Evolutionary conservation across 2,797 vertebrate species (phyloP).

Genomic region (Pristis pectinata): DNA sequence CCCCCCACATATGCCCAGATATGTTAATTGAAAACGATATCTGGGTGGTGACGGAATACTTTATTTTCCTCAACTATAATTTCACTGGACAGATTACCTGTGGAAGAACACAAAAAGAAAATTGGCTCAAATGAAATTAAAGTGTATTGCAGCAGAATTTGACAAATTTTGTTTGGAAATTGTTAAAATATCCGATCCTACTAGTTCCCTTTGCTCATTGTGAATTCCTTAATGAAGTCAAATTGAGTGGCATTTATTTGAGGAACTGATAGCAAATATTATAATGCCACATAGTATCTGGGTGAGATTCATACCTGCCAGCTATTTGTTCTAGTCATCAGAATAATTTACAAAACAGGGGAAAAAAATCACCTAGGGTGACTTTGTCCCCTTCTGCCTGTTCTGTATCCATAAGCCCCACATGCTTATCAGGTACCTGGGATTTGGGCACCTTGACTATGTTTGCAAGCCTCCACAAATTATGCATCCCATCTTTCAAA

Average conservation of each 20-base stretch:
- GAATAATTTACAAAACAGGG: background rate
- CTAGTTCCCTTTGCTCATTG: background rate
- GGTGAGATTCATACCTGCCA: background rate
- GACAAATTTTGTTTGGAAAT: too few relatives aligned
- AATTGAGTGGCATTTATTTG: background rate
- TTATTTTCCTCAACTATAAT: background rate
- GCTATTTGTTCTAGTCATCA: background rate
- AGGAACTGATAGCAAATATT: background rate
- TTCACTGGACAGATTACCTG: background rate
- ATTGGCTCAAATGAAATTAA: background rate
- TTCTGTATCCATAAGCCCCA: too few relatives aligned
- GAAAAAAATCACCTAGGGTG: background rate
- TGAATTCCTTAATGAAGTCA: background rate
- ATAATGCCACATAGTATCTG: background rate
- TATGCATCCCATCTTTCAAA: background rate
- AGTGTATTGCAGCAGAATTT: background rate
- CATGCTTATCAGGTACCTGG: background rate
- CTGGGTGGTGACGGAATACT: too few relatives aligned
- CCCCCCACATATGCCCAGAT: too few relatives aligned
- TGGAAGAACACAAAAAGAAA: background rate
- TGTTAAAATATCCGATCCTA: background rate
- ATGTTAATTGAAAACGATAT: too few relatives aligned
- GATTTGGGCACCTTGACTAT: background rate
- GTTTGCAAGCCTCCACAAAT: background rate
- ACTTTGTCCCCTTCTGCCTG: background rate